A percentile compares a stretch with the other conserved stretches of the same genome.
Conservation (phyloP, 2,888 invertebrate genomes). For the Clistopyga incitator region DNA sequence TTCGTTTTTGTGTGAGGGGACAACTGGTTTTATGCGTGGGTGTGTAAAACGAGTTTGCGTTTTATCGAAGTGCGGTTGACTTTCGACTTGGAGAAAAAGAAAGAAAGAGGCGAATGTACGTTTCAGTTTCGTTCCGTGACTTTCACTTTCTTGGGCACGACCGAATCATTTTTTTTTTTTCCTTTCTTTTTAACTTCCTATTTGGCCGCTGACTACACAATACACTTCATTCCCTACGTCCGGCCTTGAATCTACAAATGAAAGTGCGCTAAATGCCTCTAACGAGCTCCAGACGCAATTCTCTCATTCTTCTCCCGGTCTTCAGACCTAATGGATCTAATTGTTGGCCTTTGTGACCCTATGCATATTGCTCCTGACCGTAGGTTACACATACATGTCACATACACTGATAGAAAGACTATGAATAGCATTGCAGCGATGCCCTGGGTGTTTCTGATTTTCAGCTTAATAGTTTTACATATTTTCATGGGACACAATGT, state of each 20-base stretch:
- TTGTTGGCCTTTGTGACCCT: constrained; percentile 31
- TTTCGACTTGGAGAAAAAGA: constrained; percentile 3
- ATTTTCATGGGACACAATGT: too few relatives aligned
- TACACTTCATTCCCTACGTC: background rate
- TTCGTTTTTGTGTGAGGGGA: constrained; percentile 3
- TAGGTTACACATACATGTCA: background rate
- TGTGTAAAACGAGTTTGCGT: constrained; percentile 49
- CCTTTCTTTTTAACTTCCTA: background rate
- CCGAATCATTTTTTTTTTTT: background rate
- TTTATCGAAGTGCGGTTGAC: constrained; percentile 41
- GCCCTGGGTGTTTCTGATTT: background rate
- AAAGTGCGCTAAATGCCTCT: constrained; percentile 48
- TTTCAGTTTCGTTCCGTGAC: background rate
- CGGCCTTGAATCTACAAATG: constrained; percentile 23
- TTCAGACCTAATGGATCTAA: constrained; percentile 56
- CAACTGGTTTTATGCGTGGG: constrained; percentile 59
- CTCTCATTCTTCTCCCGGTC: constrained; percentile 28
- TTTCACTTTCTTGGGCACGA: constrained; percentile 18
- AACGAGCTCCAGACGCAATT: constrained; percentile 37
- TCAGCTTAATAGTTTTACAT: background rate
- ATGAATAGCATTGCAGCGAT: background rate
- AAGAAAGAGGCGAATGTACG: background rate
- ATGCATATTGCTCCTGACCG: background rate
- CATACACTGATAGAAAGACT: background rate
- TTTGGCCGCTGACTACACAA: background rate